These are phyloP conservation scores for Proteles cristata DNA, from an alignment of 2,113 vertebrate genomes.

Conservation along the genomic window DNA sequence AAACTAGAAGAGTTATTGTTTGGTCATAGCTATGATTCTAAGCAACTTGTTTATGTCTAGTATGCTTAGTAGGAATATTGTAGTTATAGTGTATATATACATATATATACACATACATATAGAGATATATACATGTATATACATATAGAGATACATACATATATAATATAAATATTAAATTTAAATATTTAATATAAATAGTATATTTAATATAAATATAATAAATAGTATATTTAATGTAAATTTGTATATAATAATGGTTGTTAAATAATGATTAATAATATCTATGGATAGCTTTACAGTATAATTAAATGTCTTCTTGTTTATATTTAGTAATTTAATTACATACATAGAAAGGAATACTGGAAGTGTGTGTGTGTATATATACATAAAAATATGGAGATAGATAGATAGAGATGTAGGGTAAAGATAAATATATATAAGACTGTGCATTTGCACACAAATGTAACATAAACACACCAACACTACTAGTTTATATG, in stretches of 20 bases:
- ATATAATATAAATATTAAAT: neutral
- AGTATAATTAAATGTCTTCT: neutral
- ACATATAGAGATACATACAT: too few species aligned
- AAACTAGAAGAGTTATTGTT: slow-evolving; percentile 21
- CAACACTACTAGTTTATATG: neutral
- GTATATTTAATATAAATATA: too few species aligned
- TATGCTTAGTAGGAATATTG: neutral
- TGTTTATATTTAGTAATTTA: neutral
- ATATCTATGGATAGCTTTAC: neutral
- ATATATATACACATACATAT: too few species aligned
- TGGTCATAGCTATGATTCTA: neutral
- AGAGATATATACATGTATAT: neutral
- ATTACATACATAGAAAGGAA: neutral
- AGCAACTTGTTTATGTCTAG: neutral
- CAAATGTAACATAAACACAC: neutral
- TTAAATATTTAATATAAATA: too few species aligned
- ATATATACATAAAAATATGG: neutral
- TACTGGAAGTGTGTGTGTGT: neutral
- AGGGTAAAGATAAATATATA: neutral
- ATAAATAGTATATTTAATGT: neutral
- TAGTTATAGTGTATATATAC: neutral
- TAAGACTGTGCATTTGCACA: neutral
- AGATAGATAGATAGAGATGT: neutral
- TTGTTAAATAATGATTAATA: neutral
- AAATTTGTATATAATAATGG: neutral